Conservation (phyloP, 1,140 invertebrate genomes). For the Heterodera carotae region DNA sequence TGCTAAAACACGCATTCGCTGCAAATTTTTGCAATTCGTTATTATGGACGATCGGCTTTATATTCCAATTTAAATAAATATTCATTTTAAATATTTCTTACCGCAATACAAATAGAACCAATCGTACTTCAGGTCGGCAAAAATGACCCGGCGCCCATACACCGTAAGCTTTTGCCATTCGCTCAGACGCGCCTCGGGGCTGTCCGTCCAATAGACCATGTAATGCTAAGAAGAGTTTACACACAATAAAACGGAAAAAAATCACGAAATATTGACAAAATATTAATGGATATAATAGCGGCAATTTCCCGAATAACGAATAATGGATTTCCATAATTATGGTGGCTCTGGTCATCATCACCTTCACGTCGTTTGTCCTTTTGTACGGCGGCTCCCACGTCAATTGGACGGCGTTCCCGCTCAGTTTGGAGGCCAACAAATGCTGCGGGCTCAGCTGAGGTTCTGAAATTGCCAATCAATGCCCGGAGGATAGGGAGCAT, state of each 20-base stretch:
- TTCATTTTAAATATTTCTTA: too few relatives aligned
- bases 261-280: too few relatives aligned
- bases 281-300: too few relatives aligned
- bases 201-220: slow-evolving; percentile 65
- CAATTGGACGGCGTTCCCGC: slow-evolving; percentile 61
- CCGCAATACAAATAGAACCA: slow-evolving; percentile 58
- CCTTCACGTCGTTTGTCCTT: slow-evolving; percentile 58
- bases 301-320: too few relatives aligned
- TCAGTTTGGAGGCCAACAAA: slow-evolving; percentile 62
- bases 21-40: background rate
- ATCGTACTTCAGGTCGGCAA: slow-evolving; percentile 64
- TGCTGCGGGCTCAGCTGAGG: slow-evolving; percentile 64
- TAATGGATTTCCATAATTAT: slow-evolving; percentile 6
- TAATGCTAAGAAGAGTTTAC: too few relatives aligned
- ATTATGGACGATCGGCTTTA: too few relatives aligned
- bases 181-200: slow-evolving; percentile 53
- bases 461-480: slow-evolving; percentile 42
- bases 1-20: slow-evolving; percentile 41
- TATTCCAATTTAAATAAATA: too few relatives aligned
- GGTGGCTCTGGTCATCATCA: background rate
- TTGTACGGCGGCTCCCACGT: slow-evolving; percentile 65
- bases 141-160: slow-evolving; percentile 57
- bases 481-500: too few relatives aligned
- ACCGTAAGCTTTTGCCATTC: slow-evolving; percentile 64
- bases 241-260: too few relatives aligned